A percentile compares a stretch with the other conserved stretches of the same genome.
phyloP scores from a whole-genome alignment of 2,888 invertebrate species.

The Apodemia mormo region DNA sequence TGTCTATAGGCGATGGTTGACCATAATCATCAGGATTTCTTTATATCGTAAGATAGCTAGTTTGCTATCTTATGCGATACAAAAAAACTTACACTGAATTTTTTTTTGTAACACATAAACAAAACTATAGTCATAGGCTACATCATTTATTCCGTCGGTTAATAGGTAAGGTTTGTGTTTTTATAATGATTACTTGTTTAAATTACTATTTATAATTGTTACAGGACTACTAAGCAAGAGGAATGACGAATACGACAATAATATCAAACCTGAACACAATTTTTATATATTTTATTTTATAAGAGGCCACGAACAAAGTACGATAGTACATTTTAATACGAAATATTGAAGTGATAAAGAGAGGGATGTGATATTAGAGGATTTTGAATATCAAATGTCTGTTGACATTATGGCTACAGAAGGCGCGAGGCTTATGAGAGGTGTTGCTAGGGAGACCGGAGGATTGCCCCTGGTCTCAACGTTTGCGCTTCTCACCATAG shows the following conservation, averaged over 20 bases:
- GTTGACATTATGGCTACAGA: conserved; percentile 62
- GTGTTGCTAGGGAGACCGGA: conserved; percentile 68
- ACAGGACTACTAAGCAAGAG: neutral
- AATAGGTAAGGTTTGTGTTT: too few species aligned
- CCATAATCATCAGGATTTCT: too few species aligned
- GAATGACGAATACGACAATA: conserved; percentile 22
- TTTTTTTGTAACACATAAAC: too few species aligned
- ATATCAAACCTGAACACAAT: conserved; percentile 1
- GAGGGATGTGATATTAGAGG: conserved; percentile 50
- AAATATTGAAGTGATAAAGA: conserved; percentile 44
- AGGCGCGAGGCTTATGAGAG: conserved; percentile 52
- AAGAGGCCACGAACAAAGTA: neutral
- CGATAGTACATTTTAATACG: neutral
- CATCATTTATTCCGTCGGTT: too few species aligned
- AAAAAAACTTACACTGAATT: too few species aligned
- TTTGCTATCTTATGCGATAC: too few species aligned
- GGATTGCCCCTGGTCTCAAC: conserved; percentile 72
- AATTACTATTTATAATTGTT: neutral
- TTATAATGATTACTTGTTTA: too few species aligned
- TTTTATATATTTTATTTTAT: conserved; percentile 15
- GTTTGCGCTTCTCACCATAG: conserved; percentile 73
- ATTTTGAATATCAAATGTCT: conserved; percentile 46
- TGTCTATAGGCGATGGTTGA: too few species aligned
- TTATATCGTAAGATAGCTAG: too few species aligned
- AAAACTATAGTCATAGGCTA: too few species aligned